Percentiles rank a stretch among this genome's conserved stretches.
Conservation (phyloP, 2,888 invertebrate species). For the Lumbricus terrestris region DNA sequence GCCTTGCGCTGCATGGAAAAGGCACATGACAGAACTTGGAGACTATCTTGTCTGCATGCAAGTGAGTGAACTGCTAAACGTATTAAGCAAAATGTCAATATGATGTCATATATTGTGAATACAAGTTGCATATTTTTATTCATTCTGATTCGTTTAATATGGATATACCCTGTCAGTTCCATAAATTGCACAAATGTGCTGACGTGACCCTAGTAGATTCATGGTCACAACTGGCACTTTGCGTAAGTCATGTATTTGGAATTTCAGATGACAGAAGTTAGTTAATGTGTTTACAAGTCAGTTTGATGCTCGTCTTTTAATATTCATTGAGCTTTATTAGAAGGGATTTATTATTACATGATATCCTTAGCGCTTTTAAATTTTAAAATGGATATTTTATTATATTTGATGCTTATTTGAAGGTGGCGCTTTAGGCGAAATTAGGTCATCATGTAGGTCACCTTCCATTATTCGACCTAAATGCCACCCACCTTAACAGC, state of each 20-base stretch:
- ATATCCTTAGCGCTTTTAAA: background rate
- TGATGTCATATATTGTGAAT: background rate
- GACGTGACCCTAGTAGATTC: too few relatives aligned
- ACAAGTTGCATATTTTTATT: background rate
- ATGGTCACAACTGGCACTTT: background rate
- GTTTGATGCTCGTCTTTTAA: background rate
- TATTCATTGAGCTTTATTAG: background rate
- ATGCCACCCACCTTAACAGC: too few relatives aligned
- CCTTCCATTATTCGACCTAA: too few relatives aligned
- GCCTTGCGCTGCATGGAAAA: conserved; percentile 49
- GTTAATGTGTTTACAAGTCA: background rate
- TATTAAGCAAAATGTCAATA: background rate
- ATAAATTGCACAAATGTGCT: background rate
- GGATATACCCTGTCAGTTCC: background rate
- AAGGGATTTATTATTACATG: background rate
- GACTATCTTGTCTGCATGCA: conserved; percentile 54
- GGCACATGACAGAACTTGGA: conserved; percentile 55
- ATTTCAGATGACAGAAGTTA: background rate
- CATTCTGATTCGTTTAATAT: background rate
- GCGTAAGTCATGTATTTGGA: background rate
- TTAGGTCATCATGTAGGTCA: too few relatives aligned
- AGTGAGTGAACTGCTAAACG: conserved; percentile 40
- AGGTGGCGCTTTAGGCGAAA: too few relatives aligned
- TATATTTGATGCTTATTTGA: background rate
- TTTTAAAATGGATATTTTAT: background rate